Conservation (phyloP, 2,888 invertebrate species). For the Cephus sareptanus region DNA sequence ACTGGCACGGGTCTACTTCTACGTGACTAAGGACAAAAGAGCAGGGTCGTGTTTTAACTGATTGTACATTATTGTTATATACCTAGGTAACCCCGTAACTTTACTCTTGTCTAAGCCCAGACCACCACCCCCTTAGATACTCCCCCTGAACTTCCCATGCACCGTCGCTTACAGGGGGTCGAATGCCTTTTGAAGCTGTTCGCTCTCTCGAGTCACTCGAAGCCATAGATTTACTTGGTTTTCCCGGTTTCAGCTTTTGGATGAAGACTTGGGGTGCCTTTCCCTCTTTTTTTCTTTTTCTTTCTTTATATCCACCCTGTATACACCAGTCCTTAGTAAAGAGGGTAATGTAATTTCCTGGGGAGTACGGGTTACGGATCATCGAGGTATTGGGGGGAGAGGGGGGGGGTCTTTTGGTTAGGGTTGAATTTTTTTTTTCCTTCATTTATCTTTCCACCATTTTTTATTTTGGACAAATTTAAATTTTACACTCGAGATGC, state of each 20-base stretch:
- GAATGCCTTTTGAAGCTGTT: background rate
- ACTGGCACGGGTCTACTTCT: background rate
- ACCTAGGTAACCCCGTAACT: background rate
- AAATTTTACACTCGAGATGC: background rate
- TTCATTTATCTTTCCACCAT: background rate
- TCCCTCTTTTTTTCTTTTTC: background rate
- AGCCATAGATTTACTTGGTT: background rate
- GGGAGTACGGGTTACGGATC: background rate
- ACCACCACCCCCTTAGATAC: background rate
- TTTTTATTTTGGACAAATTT: background rate
- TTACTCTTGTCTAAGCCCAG: background rate
- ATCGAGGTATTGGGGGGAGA: background rate
- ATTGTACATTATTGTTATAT: background rate
- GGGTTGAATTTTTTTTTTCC: background rate
- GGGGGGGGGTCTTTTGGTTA: background rate
- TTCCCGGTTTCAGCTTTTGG: background rate
- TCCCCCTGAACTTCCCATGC: background rate
- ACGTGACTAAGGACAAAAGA: background rate
- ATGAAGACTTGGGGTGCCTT: background rate
- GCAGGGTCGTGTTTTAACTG: background rate
- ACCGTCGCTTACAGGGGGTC: background rate
- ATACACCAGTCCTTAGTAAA: background rate
- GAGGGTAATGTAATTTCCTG: background rate
- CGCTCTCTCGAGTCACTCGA: background rate
- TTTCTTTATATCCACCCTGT: background rate